Evolutionary conservation across 2,888 invertebrate genomes (phyloP).

Genomic region (Athetis lepigone): DNA sequence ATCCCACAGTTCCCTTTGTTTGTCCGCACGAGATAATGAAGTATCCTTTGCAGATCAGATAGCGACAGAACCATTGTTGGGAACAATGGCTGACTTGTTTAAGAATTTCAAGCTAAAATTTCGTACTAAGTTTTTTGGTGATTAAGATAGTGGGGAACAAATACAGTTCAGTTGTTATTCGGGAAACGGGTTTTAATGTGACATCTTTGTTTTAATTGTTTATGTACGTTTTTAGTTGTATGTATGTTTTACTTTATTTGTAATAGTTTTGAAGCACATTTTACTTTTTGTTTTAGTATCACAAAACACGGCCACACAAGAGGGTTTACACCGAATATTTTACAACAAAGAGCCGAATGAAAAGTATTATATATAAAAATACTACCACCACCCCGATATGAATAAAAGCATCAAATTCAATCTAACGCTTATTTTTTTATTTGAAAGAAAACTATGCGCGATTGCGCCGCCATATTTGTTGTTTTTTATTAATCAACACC

Average conservation of each 20-base stretch:
- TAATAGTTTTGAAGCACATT: neutral
- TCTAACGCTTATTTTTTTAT: no score
- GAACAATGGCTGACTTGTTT: conserved; percentile 62
- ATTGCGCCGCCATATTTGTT: no score
- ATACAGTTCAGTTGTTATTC: conserved; percentile 38
- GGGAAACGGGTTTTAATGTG: conserved; percentile 34
- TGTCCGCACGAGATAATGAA: conserved; percentile 66
- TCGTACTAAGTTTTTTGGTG: conserved; percentile 59
- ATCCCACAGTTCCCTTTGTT: conserved; percentile 64
- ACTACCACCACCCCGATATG: no score
- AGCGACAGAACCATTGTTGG: conserved; percentile 65
- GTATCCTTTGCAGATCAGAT: conserved; percentile 68
- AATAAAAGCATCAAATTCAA: no score
- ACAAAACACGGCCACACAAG: no score
- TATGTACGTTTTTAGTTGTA: neutral
- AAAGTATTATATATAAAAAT: no score
- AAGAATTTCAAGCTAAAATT: conserved; percentile 65
- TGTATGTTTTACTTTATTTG: neutral
- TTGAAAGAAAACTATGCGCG: no score
- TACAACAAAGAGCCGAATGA: neutral
- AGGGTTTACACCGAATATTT: neutral
- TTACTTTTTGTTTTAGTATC: no score
- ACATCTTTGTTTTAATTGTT: conserved; percentile 26
- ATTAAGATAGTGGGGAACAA: conserved; percentile 57
- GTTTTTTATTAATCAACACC: no score